phyloP scores from a whole-genome alignment of 2,888 invertebrate genomes.

The Amphipoea lucens region DNA sequence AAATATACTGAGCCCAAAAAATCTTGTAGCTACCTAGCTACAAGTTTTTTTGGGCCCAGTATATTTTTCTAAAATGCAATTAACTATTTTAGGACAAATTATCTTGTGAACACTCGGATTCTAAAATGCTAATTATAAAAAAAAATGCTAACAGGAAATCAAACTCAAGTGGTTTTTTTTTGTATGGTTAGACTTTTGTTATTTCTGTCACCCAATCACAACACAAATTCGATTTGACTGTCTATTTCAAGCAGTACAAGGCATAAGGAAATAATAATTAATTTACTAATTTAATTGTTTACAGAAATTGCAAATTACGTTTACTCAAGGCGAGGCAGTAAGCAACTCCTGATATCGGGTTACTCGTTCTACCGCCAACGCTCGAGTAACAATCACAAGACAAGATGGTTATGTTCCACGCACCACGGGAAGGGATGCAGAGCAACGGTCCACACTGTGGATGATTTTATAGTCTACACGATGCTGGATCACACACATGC shows the following conservation, averaged over 20 bases:
- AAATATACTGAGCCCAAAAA: too few relatives aligned
- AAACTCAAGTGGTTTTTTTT: not conserved
- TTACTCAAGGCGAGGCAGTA: conserved; percentile 32
- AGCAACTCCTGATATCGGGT: conserved; percentile 25
- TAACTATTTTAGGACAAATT: not conserved
- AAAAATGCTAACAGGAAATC: not conserved
- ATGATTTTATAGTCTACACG: not conserved
- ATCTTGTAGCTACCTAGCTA: not conserved
- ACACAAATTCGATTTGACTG: too few relatives aligned
- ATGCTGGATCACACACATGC: conserved; percentile 14
- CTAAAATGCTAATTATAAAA: too few relatives aligned
- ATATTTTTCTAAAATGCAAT: not conserved
- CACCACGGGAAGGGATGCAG: conserved; percentile 31
- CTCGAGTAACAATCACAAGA: not conserved
- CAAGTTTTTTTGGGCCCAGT: not conserved
- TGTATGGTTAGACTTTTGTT: not conserved
- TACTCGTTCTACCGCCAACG: conserved; percentile 29
- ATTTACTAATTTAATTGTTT: not conserved
- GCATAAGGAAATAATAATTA: not conserved
- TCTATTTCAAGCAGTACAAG: not conserved
- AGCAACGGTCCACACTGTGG: conserved; percentile 9
- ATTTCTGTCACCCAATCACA: not conserved
- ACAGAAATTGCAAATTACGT: conserved; percentile 22
- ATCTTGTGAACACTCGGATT: not conserved
- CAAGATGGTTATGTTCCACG: conserved; percentile 40